Percentiles rank a stretch among this genome's conserved stretches.
Conservation (phyloP, 1,140 invertebrate genomes). For the Andrena cerasifolii region DNA sequence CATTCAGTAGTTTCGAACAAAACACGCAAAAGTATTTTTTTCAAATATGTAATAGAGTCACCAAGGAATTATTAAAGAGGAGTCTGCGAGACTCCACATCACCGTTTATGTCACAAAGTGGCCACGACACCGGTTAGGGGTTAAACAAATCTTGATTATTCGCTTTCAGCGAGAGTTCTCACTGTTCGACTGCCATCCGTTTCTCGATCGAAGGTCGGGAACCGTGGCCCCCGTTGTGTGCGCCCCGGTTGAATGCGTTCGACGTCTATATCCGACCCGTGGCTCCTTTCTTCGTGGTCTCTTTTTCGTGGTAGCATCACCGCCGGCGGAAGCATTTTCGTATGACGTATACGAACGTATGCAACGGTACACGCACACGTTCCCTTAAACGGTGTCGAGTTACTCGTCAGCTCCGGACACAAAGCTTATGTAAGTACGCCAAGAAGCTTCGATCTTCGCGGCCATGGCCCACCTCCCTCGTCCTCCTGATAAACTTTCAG, state of each 20-base stretch:
- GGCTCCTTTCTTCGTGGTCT: neutral
- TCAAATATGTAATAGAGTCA: too few relatives aligned
- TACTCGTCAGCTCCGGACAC: conserved; percentile 62
- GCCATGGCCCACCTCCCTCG: neutral
- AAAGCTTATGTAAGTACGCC: conserved; percentile 70
- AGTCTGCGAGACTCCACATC: too few relatives aligned
- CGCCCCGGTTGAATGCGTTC: conserved; percentile 2
- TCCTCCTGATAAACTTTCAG: conserved; percentile 19
- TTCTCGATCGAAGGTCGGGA: neutral
- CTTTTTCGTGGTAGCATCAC: conserved; percentile 13
- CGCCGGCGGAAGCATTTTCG: conserved; percentile 45
- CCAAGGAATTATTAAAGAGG: too few relatives aligned
- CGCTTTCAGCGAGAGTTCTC: too few relatives aligned
- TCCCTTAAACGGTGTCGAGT: conserved; percentile 68
- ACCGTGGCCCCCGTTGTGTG: neutral
- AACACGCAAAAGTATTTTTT: too few relatives aligned
- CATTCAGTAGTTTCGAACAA: too few relatives aligned
- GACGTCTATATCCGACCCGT: conserved; percentile 22
- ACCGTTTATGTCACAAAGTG: too few relatives aligned
- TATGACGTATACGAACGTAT: conserved; percentile 34
- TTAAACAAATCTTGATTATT: too few relatives aligned
- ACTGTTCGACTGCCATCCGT: neutral
- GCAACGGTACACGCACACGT: conserved; percentile 43
- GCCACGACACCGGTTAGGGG: too few relatives aligned
- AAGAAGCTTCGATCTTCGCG: conserved; percentile 47